A percentile compares a stretch with the other conserved stretches of the same genome.
These are phyloP conservation scores for Coluber constrictor DNA, from an alignment of 2,797 vertebrate species.

Conservation along the genomic window DNA sequence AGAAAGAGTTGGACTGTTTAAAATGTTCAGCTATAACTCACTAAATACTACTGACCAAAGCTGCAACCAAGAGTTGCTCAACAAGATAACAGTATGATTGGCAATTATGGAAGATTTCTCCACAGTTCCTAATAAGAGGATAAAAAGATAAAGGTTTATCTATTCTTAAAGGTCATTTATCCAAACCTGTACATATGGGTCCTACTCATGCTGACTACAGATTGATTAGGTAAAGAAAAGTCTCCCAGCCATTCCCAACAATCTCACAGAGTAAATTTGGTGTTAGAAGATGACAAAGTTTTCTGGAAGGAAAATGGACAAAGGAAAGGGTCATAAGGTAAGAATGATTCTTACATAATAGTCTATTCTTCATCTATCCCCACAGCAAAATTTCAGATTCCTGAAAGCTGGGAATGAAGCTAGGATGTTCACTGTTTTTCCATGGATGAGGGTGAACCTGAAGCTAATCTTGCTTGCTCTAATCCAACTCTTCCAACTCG, in stretches of 20 bases:
- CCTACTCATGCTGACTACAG: background rate
- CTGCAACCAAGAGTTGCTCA: background rate
- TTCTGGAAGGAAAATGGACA: background rate
- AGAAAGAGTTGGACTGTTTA: background rate
- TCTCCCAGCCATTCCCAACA: background rate
- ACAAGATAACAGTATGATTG: background rate
- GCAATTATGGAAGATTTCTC: background rate
- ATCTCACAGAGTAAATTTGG: background rate
- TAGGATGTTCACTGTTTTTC: background rate
- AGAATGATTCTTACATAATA: background rate
- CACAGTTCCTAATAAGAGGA: background rate
- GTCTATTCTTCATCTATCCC: background rate
- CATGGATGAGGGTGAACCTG: background rate
- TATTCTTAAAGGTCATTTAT: background rate
- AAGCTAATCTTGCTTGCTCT: background rate
- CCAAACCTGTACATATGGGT: background rate
- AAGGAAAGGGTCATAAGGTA: background rate
- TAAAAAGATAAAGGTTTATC: background rate
- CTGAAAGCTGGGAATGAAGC: background rate
- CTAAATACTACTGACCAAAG: background rate
- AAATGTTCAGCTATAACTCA: background rate
- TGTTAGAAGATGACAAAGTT: background rate
- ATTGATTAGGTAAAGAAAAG: background rate
- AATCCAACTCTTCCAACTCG: background rate
- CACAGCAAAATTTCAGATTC: background rate